Conservation (phyloP, 2,888 invertebrate genomes). For the Neocrepidodera transversa region DNA sequence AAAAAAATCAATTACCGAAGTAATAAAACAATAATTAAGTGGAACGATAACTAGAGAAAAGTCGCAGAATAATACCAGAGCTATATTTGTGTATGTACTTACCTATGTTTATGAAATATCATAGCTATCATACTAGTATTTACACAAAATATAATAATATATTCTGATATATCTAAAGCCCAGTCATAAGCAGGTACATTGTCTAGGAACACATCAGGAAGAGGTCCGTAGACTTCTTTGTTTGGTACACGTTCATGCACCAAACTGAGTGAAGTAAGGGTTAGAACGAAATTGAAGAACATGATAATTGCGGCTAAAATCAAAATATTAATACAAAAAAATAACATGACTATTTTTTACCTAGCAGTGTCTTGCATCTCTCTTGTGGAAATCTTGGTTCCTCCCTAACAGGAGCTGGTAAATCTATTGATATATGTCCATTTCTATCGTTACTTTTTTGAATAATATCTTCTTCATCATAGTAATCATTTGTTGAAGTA, state of each 20-base stretch:
- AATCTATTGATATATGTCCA: constrained; percentile 69
- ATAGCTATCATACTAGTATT: constrained; percentile 79
- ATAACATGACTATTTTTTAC: constrained; percentile 50
- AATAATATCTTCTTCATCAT: constrained; percentile 60
- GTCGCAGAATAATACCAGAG: too few relatives aligned
- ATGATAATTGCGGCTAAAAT: constrained; percentile 69
- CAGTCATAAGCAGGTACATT: constrained; percentile 77
- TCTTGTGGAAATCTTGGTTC: constrained; percentile 83
- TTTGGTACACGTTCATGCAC: constrained; percentile 90
- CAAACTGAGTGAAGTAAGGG: constrained; percentile 77
- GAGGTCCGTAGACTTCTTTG: constrained; percentile 73
- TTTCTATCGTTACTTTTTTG: constrained; percentile 55
- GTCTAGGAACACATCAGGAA: constrained; percentile 85
- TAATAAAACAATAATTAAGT: too few relatives aligned
- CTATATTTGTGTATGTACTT: too few relatives aligned
- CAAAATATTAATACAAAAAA: constrained; percentile 32
- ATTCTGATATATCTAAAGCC: constrained; percentile 85
- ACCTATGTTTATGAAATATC: constrained; percentile 87
- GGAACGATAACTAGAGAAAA: too few relatives aligned
- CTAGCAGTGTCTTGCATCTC: constrained; percentile 79
- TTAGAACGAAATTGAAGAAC: constrained; percentile 69
- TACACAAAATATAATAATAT: constrained; percentile 83
- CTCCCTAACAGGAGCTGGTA: constrained; percentile 73
- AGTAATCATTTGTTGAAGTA: constrained; percentile 56
- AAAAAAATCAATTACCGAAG: too few relatives aligned